A percentile compares a stretch with the other conserved stretches of the same genome.
Conservation (phyloP, 2,797 vertebrate genomes). For the Podargus strigoides region DNA sequence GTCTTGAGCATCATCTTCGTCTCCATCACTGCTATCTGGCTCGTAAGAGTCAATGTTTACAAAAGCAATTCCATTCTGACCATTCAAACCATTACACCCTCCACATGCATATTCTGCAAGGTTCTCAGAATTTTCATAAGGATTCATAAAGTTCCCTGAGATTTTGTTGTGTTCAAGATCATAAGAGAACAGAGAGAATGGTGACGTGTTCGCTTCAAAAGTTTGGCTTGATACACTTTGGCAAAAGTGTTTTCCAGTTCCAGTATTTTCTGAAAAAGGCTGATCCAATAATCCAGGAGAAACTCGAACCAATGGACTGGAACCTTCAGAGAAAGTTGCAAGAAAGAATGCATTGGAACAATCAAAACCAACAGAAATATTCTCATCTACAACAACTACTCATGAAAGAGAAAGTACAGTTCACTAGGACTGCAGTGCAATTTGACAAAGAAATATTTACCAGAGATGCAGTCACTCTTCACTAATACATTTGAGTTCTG, state of each 20-base stretch:
- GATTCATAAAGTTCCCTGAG: not conserved
- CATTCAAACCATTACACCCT: not conserved
- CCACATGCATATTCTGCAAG: not conserved
- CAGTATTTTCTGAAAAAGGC: slow-evolving; percentile 31
- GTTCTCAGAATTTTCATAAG: slow-evolving; percentile 11
- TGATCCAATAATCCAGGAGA: slow-evolving; percentile 29
- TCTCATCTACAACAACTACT: not conserved
- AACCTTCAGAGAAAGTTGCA: slow-evolving; percentile 51
- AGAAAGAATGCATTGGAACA: slow-evolving; percentile 42
- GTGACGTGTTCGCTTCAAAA: not conserved
- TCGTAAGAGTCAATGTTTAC: slow-evolving; percentile 74
- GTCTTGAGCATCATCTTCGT: slow-evolving; percentile 54
- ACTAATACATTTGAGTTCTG: not conserved
- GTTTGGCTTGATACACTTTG: slow-evolving; percentile 14
- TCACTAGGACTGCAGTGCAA: not conserved
- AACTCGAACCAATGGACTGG: slow-evolving; percentile 33
- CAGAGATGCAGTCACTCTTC: not conserved
- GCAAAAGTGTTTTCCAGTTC: slow-evolving; percentile 1
- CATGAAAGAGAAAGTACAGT: not conserved
- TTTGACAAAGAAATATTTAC: not conserved
- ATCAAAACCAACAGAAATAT: not conserved
- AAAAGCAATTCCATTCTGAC: slow-evolving; percentile 66
- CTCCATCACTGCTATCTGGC: slow-evolving; percentile 71
- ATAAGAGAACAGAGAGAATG: not conserved
- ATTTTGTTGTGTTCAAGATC: slow-evolving; percentile 41